These are phyloP conservation scores for Chionomys nivalis DNA, from an alignment of 2,113 vertebrate genomes.

Conservation along the genomic window DNA sequence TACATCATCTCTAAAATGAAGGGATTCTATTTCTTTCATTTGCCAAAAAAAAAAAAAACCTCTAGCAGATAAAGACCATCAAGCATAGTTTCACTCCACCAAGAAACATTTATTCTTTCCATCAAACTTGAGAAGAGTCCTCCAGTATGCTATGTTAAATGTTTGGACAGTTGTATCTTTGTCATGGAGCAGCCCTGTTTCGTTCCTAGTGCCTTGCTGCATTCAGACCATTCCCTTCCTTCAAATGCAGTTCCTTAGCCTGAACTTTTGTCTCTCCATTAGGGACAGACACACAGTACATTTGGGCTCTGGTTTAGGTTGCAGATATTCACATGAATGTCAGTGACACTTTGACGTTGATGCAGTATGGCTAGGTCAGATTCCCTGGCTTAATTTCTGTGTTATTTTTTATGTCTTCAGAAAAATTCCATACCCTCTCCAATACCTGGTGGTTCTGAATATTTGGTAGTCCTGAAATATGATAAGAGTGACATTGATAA, in stretches of 20 bases:
- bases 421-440: not conserved
- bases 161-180: not conserved
- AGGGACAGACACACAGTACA: fast-evolving
- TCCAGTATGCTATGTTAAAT: not conserved
- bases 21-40: not conserved
- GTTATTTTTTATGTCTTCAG: not conserved
- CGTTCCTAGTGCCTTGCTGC: not conserved
- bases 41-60: slow-evolving; percentile 11
- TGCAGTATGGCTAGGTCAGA: not conserved
- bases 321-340: not conserved
- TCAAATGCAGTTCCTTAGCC: not conserved
- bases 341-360: not conserved
- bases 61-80: not conserved
- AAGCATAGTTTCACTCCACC: not conserved
- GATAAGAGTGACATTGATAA: not conserved
- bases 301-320: not conserved
- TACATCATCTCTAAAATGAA: slow-evolving; percentile 18
- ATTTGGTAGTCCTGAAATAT: not conserved
- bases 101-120: not conserved
- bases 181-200: not conserved
- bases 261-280: not conserved
- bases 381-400: not conserved
- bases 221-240: not conserved
- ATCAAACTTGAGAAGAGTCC: not conserved
- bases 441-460: not conserved